phyloP scores from a whole-genome alignment of 1,140 invertebrate species.

The Platorchestia sp. region DNA sequence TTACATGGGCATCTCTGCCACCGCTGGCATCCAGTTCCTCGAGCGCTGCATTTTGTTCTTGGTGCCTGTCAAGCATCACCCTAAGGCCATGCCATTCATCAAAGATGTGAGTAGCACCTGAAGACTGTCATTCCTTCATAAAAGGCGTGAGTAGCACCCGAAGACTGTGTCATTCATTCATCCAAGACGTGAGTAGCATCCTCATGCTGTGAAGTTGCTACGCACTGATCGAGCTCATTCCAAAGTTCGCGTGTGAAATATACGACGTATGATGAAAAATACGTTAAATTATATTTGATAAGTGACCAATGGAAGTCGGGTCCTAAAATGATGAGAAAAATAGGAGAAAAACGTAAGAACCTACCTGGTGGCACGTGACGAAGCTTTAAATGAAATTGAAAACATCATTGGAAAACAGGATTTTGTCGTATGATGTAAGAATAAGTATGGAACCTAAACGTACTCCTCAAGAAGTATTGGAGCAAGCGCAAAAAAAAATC shows the following conservation, averaged over 20 bases:
- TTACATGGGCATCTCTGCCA: slow-evolving; percentile 95
- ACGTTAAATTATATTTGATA: background rate
- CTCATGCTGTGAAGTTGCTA: background rate
- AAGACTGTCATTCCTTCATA: no score
- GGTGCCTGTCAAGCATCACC: slow-evolving; percentile 95
- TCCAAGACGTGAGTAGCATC: slow-evolving; percentile 71
- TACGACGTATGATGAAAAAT: background rate
- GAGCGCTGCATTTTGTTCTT: slow-evolving; percentile 87
- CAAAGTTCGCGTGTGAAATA: background rate
- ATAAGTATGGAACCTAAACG: no score
- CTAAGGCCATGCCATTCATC: slow-evolving; percentile 77
- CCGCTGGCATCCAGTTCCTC: slow-evolving; percentile 92
- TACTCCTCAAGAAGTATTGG: no score
- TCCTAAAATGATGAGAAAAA: background rate
- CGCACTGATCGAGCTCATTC: background rate
- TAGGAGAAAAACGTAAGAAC: background rate
- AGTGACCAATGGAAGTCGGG: background rate
- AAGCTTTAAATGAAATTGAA: background rate
- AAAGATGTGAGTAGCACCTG: slow-evolving; percentile 70
- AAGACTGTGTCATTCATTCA: no score
- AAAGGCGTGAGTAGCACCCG: slow-evolving; percentile 70
- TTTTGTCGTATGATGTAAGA: no score
- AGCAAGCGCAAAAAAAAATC: no score
- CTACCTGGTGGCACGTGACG: background rate
- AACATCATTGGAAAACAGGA: no score